These are phyloP conservation scores for Sycobia sp. DNA, from an alignment of 1,140 invertebrate species.

Conservation along the genomic window DNA sequence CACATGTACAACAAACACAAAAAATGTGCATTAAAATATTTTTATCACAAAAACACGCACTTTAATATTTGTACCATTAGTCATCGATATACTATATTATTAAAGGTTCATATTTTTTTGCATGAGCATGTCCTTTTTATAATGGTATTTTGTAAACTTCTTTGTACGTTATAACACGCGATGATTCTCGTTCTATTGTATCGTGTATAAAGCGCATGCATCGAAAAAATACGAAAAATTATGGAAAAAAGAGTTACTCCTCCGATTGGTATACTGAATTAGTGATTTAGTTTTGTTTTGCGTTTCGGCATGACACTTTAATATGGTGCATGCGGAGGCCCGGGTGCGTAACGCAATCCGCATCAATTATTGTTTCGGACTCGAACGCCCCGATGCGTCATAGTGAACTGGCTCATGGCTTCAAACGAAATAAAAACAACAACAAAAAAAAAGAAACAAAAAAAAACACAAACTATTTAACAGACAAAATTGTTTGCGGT, in stretches of 20 bases:
- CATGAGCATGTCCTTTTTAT: conserved; percentile 27
- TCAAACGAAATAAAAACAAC: no score
- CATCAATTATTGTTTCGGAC: conserved; percentile 13
- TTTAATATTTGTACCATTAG: neutral
- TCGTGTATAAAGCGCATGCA: conserved; percentile 54
- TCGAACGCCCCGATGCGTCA: neutral
- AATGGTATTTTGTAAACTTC: conserved; percentile 25
- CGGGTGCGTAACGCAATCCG: conserved; percentile 15
- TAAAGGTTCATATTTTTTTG: conserved; percentile 21
- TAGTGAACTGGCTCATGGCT: conserved; percentile 1
- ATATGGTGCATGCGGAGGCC: conserved; percentile 23
- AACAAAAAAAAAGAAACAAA: no score
- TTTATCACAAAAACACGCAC: conserved; percentile 5
- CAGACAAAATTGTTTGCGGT: conserved; percentile 13
- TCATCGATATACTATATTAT: conserved; percentile 11
- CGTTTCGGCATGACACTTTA: conserved; percentile 45
- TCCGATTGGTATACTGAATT: conserved; percentile 58
- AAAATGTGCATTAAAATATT: conserved; percentile 6
- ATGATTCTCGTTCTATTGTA: conserved; percentile 51
- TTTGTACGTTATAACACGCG: conserved; percentile 27
- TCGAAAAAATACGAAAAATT: conserved; percentile 8
- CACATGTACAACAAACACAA: conserved; percentile 5
- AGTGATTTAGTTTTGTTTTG: conserved; percentile 50
- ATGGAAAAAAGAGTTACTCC: conserved; percentile 58
- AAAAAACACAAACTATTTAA: no score